A percentile compares a stretch with the other conserved stretches of the same genome.
Conservation (phyloP, 2,113 vertebrate genomes). For the Heliornis fulica region DNA sequence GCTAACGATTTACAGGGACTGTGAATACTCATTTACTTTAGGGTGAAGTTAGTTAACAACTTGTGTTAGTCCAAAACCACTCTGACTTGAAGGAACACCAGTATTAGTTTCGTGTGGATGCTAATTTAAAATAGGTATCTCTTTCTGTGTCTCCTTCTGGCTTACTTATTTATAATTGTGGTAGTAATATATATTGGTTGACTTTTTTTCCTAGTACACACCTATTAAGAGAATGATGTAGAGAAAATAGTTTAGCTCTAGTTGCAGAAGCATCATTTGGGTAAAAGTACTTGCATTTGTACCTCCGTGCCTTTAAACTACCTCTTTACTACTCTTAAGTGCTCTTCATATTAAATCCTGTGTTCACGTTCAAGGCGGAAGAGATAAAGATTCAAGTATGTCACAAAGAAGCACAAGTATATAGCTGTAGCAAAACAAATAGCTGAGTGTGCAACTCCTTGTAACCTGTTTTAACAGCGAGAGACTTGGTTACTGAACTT, state of each 20-base stretch:
- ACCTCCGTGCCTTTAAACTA: neutral
- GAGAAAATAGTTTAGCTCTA: neutral
- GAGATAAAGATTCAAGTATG: neutral
- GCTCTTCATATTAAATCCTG: neutral
- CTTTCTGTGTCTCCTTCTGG: neutral
- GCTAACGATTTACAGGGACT: neutral
- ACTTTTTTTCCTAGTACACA: neutral
- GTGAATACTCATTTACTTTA: neutral
- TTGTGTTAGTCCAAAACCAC: neutral
- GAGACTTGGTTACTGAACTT: neutral
- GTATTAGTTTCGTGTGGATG: neutral
- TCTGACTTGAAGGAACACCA: neutral
- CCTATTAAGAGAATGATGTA: neutral
- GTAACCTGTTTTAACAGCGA: neutral
- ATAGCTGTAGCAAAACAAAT: neutral
- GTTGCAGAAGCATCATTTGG: neutral
- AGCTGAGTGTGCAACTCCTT: rapidly evolving
- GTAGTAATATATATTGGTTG: neutral
- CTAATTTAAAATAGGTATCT: neutral
- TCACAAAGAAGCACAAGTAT: neutral
- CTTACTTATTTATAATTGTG: neutral
- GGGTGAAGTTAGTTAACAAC: neutral
- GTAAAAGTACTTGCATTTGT: neutral
- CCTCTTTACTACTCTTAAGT: neutral
- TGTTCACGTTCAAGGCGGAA: neutral